Base-by-base conservation (phyloP, 1,140 invertebrate species). In the Chionoecetes opilio region DNA sequence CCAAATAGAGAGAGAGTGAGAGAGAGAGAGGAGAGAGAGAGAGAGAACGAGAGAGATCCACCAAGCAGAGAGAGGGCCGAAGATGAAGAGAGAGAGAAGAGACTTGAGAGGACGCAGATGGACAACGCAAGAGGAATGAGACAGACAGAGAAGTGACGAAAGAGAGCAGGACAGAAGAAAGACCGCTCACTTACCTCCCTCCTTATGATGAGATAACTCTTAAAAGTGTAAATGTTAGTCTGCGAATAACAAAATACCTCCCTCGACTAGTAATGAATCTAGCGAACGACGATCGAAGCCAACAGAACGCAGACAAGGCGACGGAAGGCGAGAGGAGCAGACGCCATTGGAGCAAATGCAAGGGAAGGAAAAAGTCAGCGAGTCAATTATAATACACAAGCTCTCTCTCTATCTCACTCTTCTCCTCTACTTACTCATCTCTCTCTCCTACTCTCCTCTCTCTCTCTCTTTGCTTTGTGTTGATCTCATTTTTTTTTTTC, bases 141-240 rank as follows among this genome's bases (percentile, higher is more conserved):
- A 90, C 21, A 75, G 63, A 75, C 21, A 75, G 63, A 75, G 63
- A 75, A 0, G 8, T 17, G 5, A 5, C 2, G 32, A n/a, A 34
- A 88, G 86, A 88, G 88, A 31, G n/a, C 9, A 32, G 0, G 29
- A 31, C 29, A 75, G 88, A 53, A 38, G 37, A 89, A 17, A 89
- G 46, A 90, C 38, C n/a, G 8, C 32, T n/a, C n/a, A 0, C 38
- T n/a, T 46, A 37, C 26, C n/a, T 29, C 0, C 29, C 89, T 91
- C 89, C 17, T n/a, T 46, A 41, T 53, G 17, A 92, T 92, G 75
- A 92, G 91, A 92, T 53, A 90, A 90, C 88, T 90, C n/a, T n/a
- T n/a, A n/a, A n/a, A n/a, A n/a, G n/a, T n/a, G n/a, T 90, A 26
- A 90, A 21, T 90, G 35, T 34, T 41, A 35, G 35, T 90, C 88